These are phyloP conservation scores for Parascotia fuliginaria DNA, from an alignment of 2,888 invertebrate genomes.

Conservation along the genomic window DNA sequence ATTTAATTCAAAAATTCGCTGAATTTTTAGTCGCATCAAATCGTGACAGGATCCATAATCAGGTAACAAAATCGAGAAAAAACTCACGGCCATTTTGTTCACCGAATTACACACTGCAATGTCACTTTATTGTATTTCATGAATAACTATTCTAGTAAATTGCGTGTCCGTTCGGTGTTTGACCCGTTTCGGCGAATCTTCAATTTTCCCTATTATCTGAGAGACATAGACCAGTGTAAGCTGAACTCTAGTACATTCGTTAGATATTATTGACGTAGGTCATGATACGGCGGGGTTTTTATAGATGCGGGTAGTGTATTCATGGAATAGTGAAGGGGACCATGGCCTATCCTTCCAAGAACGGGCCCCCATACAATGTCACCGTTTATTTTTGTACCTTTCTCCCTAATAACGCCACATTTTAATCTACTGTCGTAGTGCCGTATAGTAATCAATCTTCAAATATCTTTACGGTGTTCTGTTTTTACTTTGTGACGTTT, in stretches of 20 bases:
- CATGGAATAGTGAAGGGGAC: conserved; percentile 43
- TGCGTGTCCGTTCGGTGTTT: conserved; percentile 41
- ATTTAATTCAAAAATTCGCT: not conserved
- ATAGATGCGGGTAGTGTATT: conserved; percentile 38
- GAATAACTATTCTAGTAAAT: conserved; percentile 35
- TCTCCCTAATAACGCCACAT: conserved; percentile 26
- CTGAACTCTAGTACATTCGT: conserved; percentile 29
- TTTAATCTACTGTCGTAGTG: not conserved
- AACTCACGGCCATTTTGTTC: conserved; percentile 1
- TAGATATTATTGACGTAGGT: conserved; percentile 30
- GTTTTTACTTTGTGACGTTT: conserved; percentile 5
- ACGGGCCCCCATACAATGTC: conserved; percentile 39
- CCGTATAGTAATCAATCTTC: conserved; percentile 16
- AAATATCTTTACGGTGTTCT: conserved; percentile 11
- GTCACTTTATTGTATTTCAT: conserved; percentile 16
- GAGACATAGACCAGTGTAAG: conserved; percentile 25
- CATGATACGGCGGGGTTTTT: conserved; percentile 38
- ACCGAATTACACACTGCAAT: conserved; percentile 4
- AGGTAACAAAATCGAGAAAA: not conserved
- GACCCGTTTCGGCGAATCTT: conserved; percentile 45
- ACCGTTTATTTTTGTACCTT: conserved; percentile 38
- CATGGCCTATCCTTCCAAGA: conserved; percentile 48
- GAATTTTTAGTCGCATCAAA: not conserved
- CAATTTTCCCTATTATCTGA: conserved; percentile 35
- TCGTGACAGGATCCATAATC: not conserved